These are phyloP conservation scores for Stenolophus ochropezus DNA, from an alignment of 2,888 invertebrate genomes.

Conservation along the genomic window DNA sequence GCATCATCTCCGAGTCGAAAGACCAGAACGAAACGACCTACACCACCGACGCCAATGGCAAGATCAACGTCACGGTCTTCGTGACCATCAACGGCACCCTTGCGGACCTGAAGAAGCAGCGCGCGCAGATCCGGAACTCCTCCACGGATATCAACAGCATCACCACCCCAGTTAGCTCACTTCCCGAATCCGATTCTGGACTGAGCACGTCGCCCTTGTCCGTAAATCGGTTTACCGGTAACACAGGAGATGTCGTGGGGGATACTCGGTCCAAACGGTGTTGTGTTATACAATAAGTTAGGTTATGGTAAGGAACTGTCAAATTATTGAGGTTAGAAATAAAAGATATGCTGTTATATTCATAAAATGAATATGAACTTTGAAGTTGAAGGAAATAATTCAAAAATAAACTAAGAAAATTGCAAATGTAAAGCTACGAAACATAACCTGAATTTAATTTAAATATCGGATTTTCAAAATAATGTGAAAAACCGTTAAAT, in stretches of 20 bases:
- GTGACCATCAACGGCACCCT: slow-evolving; percentile 91
- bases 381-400: no score
- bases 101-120: slow-evolving; percentile 94
- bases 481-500: no score
- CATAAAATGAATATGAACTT: no score
- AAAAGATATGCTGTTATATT: no score
- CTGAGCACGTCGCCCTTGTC: slow-evolving; percentile 71
- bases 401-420: no score
- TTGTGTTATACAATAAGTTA: slow-evolving; percentile 82
- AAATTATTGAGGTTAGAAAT: no score
- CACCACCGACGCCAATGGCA: slow-evolving; percentile 87
- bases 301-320: no score
- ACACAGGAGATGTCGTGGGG: slow-evolving; percentile 86
- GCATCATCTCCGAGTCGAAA: slow-evolving; percentile 78
- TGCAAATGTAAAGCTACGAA: no score
- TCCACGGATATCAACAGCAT: slow-evolving; percentile 73
- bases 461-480: no score
- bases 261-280: slow-evolving; percentile 83
- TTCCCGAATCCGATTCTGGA: slow-evolving; percentile 73
- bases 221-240: slow-evolving; percentile 81
- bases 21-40: slow-evolving; percentile 76
- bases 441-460: no score
- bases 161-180: slow-evolving; percentile 71
- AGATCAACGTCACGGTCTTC: slow-evolving; percentile 89
- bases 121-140: slow-evolving; percentile 86